These are phyloP conservation scores for Bubo scandiacus DNA, from an alignment of 2,113 vertebrate genomes.

Conservation along the genomic window DNA sequence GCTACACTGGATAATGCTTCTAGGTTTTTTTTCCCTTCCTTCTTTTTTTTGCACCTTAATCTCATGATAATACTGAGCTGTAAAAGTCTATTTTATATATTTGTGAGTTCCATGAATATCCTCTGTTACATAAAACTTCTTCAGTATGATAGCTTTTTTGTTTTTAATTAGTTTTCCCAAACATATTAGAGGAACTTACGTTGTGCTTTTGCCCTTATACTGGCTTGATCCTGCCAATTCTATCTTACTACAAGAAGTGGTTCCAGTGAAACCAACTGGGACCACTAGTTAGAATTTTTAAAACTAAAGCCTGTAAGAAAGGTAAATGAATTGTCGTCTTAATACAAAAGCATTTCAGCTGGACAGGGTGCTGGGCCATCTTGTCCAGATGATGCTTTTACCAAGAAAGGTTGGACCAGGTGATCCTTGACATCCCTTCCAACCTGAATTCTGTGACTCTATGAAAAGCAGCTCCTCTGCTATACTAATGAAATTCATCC, in stretches of 20 bases:
- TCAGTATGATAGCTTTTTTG: constrained; percentile 24
- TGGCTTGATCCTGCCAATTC: constrained; percentile 24
- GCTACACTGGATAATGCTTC: constrained; percentile 82
- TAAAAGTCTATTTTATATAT: constrained; percentile 72
- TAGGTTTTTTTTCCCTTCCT: not conserved
- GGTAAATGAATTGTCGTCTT: not conserved
- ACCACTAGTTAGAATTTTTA: not conserved
- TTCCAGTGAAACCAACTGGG: not conserved
- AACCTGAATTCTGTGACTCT: no score
- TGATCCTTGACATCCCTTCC: no score
- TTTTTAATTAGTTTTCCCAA: not conserved
- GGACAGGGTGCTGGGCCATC: no score
- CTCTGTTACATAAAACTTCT: constrained; percentile 47
- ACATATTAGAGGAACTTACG: not conserved
- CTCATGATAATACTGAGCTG: constrained; percentile 66
- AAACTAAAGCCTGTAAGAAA: not conserved
- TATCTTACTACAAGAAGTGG: not conserved
- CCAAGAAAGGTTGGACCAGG: no score
- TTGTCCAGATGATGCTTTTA: no score
- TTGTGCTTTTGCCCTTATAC: constrained; percentile 27
- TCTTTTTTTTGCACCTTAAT: constrained; percentile 69
- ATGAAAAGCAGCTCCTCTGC: not conserved
- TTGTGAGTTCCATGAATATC: constrained; percentile 55
- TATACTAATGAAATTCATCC: not conserved
- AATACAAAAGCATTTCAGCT: not conserved